These are phyloP conservation scores for Brevimyrus niger DNA, from an alignment of 2,113 vertebrate species.

Conservation along the genomic window DNA sequence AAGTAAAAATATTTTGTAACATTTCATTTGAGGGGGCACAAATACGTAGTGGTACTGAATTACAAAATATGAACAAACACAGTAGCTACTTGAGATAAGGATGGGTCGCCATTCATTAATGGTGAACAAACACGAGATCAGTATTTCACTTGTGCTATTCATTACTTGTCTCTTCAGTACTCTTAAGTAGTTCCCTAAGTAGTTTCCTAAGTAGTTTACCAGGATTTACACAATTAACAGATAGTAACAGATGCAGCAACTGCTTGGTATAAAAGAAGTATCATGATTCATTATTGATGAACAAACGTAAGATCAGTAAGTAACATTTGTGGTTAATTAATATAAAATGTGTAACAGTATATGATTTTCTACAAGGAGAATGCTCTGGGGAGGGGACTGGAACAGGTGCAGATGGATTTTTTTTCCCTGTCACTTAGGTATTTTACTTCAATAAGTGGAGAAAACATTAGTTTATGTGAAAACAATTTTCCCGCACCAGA, in stretches of 20 bases:
- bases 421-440: slow-evolving; percentile 32
- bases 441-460: slow-evolving; percentile 23
- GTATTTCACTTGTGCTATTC: no score
- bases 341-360: not conserved
- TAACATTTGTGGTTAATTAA: not conserved
- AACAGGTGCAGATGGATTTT: slow-evolving; percentile 43
- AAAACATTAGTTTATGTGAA: slow-evolving; percentile 35
- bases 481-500: not conserved
- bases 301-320: not conserved
- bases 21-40: not conserved
- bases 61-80: not conserved
- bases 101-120: not conserved
- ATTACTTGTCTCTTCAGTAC: not conserved
- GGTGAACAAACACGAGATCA: no score
- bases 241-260: not conserved
- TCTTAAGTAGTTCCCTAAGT: not conserved
- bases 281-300: not conserved
- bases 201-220: not conserved
- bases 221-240: not conserved
- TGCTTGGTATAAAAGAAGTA: not conserved
- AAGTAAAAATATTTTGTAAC: not conserved
- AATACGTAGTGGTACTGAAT: not conserved
- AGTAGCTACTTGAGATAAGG: not conserved
- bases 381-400: slow-evolving; percentile 37
- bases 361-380: slow-evolving; percentile 49